phyloP scores from a whole-genome alignment of 2,888 invertebrate genomes.

The Eudasyphora cyanicolor region DNA sequence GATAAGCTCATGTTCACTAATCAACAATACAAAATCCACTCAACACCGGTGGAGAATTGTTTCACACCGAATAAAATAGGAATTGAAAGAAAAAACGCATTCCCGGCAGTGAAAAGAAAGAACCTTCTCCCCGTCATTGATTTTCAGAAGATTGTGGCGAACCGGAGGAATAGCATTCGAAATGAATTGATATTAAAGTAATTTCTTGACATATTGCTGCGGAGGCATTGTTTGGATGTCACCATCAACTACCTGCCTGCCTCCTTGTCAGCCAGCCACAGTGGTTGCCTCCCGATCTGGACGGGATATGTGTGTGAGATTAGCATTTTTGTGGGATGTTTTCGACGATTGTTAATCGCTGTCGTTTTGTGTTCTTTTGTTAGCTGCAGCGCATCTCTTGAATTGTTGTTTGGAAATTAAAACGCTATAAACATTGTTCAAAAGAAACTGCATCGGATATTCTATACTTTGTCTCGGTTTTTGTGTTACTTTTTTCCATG shows the following conservation, averaged over 20 bases:
- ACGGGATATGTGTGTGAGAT: conserved; percentile 61
- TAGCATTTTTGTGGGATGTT: conserved; percentile 56
- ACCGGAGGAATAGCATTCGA: conserved; percentile 6
- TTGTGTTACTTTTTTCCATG: not conserved
- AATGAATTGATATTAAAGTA: conserved; percentile 57
- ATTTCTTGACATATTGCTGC: conserved; percentile 65
- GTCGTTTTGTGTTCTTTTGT: conserved; percentile 12
- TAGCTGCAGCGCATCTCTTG: not conserved
- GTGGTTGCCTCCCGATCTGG: not conserved
- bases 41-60: conserved; percentile 20
- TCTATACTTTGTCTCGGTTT: conserved; percentile 34
- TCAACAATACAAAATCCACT: conserved; percentile 37
- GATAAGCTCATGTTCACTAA: conserved; percentile 55
- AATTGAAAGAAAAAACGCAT: not conserved
- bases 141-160: conserved; percentile 33
- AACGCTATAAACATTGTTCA: conserved; percentile 41
- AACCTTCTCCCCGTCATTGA: not conserved
- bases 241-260: conserved; percentile 47
- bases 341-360: conserved; percentile 44
- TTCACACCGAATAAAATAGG: conserved; percentile 21
- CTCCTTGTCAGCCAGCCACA: too few species aligned
- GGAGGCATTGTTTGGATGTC: conserved; percentile 53
- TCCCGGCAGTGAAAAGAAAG: too few species aligned
- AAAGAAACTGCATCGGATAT: conserved; percentile 51
- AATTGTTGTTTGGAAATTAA: conserved; percentile 46